Evolutionary conservation across 2,888 invertebrate species (phyloP).

Genomic region (Synanthedon vespiformis): DNA sequence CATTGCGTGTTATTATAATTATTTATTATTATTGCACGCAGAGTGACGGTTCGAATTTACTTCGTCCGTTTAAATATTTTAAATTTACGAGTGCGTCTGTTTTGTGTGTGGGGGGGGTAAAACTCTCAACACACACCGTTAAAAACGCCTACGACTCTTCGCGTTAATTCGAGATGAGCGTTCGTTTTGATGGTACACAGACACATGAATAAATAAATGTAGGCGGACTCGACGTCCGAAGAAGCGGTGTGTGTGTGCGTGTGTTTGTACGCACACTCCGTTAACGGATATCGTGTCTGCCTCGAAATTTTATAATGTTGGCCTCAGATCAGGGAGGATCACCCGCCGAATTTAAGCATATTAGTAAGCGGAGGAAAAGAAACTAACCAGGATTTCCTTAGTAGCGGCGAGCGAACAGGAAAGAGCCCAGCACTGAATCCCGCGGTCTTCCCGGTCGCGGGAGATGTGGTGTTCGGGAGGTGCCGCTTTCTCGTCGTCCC

Average conservation of each 20-base stretch:
- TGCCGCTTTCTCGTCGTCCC: not conserved
- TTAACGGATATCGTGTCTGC: not conserved
- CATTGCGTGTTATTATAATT: not conserved
- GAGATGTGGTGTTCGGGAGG: not conserved
- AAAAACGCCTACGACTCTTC: not conserved
- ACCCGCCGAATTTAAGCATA: slow-evolving; percentile 64
- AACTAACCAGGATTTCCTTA: slow-evolving; percentile 73
- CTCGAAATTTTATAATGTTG: not conserved
- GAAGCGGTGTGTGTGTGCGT: not conserved
- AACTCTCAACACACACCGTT: too few species aligned
- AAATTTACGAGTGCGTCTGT: too few species aligned
- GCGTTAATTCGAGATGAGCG: not conserved
- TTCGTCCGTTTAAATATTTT: not conserved
- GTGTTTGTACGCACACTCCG: not conserved
- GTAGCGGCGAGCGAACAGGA: slow-evolving; percentile 58
- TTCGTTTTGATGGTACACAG: not conserved
- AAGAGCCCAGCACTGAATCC: not conserved
- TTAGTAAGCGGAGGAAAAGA: slow-evolving; percentile 74
- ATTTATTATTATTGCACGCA: too few species aligned
- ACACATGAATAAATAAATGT: not conserved
- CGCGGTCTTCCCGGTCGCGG: not conserved
- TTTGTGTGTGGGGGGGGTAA: too few species aligned
- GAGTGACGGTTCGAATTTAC: not conserved
- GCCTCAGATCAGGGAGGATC: not conserved
- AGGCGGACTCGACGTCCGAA: not conserved